Percentiles rank a stretch among this genome's conserved stretches.
Conservation (phyloP, 2,888 invertebrate species). For the Clusia tigrina region DNA sequence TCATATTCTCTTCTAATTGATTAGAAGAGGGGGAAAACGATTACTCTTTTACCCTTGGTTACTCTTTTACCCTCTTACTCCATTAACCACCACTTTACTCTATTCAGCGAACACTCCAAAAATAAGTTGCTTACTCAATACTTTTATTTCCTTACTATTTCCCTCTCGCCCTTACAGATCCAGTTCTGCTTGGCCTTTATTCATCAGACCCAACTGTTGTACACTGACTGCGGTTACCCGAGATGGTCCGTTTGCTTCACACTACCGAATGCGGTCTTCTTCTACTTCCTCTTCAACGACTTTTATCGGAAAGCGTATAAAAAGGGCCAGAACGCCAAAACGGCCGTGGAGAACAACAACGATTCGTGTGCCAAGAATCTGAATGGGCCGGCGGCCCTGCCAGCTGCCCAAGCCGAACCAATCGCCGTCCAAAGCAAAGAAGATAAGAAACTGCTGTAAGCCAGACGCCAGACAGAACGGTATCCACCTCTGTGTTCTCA, state of each 20-base stretch:
- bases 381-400: constrained; percentile 39
- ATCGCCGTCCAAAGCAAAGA: constrained; percentile 1
- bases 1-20: too few species aligned
- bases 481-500: neutral
- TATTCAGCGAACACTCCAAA: too few species aligned
- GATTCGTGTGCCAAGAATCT: constrained; percentile 49
- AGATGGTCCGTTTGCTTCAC: constrained; percentile 83
- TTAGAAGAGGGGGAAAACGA: too few species aligned
- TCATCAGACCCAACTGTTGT: constrained; percentile 84
- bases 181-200: constrained; percentile 90
- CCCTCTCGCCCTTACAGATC: too few species aligned
- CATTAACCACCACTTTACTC: too few species aligned
- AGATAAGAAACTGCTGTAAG: constrained; percentile 44
- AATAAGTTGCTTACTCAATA: neutral
- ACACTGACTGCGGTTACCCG: constrained; percentile 90
- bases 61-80: too few species aligned
- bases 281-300: constrained; percentile 89
- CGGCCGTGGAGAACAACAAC: constrained; percentile 49
- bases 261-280: constrained; percentile 89
- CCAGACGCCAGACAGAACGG: neutral
- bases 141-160: neutral
- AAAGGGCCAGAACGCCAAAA: constrained; percentile 52
- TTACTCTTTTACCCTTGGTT: too few species aligned
- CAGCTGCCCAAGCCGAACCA: neutral
- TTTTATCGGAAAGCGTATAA: constrained; percentile 85